These are phyloP conservation scores for Caenorhabditis wallacei DNA, from an alignment of 2,888 invertebrate species.

Conservation along the genomic window DNA sequence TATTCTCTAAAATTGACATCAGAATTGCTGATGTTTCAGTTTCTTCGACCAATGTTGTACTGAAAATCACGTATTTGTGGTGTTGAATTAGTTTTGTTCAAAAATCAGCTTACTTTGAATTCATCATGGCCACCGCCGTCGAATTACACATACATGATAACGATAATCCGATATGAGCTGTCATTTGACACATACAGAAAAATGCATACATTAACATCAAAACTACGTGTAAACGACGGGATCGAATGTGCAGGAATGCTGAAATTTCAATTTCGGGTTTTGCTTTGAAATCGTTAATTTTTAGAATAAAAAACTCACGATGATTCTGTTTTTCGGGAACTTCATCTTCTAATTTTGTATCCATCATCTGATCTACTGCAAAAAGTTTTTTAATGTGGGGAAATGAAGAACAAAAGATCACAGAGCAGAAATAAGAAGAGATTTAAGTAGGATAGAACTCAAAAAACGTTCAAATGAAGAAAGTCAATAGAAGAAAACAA, in stretches of 20 bases:
- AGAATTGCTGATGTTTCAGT: slow-evolving; percentile 1
- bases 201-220: slow-evolving; percentile 74
- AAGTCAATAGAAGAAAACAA: too few species aligned
- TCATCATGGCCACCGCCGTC: slow-evolving; percentile 70
- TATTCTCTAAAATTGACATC: background rate
- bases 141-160: slow-evolving; percentile 77
- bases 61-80: too few species aligned
- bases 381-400: background rate
- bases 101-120: slow-evolving; percentile 10
- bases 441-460: slow-evolving; percentile 1
- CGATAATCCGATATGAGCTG: slow-evolving; percentile 74
- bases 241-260: slow-evolving; percentile 65
- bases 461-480: slow-evolving; percentile 28
- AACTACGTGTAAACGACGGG: slow-evolving; percentile 74
- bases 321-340: slow-evolving; percentile 41
- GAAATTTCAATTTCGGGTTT: slow-evolving; percentile 2
- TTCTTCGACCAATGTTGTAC: background rate
- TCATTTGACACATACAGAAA: slow-evolving; percentile 72
- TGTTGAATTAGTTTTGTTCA: background rate
- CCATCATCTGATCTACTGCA: slow-evolving; percentile 33
- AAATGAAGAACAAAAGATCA: too few species aligned
- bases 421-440: slow-evolving; percentile 2
- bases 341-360: slow-evolving; percentile 5
- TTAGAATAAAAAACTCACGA: slow-evolving; percentile 30
- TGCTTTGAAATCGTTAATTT: too few species aligned